These are phyloP conservation scores for Philotrypesis tridentata DNA, from an alignment of 1,140 invertebrate species.

Conservation along the genomic window DNA sequence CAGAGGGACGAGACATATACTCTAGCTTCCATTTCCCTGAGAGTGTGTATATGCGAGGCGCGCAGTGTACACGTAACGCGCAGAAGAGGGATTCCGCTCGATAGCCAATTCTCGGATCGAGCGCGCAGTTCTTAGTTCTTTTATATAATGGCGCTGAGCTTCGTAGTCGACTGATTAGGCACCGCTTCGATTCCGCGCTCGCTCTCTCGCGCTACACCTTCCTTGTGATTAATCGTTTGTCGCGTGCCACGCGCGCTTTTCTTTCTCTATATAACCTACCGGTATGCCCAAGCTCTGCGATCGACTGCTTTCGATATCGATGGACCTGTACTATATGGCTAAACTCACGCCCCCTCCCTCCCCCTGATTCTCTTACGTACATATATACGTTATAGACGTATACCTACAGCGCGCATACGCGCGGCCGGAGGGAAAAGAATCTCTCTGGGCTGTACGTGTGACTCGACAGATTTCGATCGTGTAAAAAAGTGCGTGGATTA, in stretches of 20 bases:
- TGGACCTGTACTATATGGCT: background rate
- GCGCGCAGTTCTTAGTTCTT: constrained; percentile 62
- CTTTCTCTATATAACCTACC: background rate
- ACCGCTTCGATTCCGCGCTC: constrained; percentile 47
- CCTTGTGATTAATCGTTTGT: constrained; percentile 61
- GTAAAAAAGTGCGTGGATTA: constrained; percentile 39
- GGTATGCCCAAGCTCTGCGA: background rate
- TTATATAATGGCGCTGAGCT: constrained; percentile 37
- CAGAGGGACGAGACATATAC: background rate
- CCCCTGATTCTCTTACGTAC: background rate
- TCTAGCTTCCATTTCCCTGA: background rate
- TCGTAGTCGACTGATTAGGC: constrained; percentile 57
- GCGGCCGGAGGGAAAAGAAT: background rate
- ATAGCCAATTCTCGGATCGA: constrained; percentile 57
- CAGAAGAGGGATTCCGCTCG: constrained; percentile 38
- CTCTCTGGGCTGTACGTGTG: too few species aligned
- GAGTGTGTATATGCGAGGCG: background rate
- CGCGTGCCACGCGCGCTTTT: constrained; percentile 40
- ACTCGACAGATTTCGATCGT: constrained; percentile 31
- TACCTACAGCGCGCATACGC: too few species aligned
- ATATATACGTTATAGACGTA: too few species aligned
- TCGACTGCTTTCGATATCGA: constrained; percentile 20
- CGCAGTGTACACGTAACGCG: background rate
- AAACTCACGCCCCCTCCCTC: background rate
- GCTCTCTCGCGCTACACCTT: too few species aligned